Base-by-base conservation (phyloP, 2,797 vertebrate genomes). In the Enteromius argenteus region DNA sequence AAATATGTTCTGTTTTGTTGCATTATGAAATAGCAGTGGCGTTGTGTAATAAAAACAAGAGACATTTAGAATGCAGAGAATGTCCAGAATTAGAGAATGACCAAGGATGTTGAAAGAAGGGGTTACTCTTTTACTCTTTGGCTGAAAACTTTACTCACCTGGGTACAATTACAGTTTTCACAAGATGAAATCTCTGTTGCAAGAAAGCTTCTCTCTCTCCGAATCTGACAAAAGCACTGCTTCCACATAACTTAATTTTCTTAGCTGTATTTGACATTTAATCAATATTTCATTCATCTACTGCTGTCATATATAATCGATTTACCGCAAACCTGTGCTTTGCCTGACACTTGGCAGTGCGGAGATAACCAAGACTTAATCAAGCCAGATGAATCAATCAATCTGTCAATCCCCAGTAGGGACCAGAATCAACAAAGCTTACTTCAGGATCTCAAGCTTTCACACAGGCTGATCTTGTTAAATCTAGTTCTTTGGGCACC, bases 221-320 rank as follows among this genome's bases (percentile, higher is more conserved):
- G 9, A 56, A 37, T 58, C 13, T 15, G 51, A 23, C 23, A 44
- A 49, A 62, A 73, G 30, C 42, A 49, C 23, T 60, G 68, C 8
- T 46, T 62, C 39, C 0, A 10, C 39, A 35, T 72, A 62, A 35
- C 49, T 58, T 75, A 1, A 74, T 37, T 68, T 58, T 68, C 27
- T 60, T 10, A 30, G 79, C 37, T 49, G 30, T 23, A 71, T 74
- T 80, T 37, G 85, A 39, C 66, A 78, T 35, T 79, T 62, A 72
- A 73, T 83, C 76, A 76, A 83, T 66, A 85, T 66, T 75, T 75
- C 21, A 80, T 80, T 85, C 19, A 83, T 82, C 80, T 42, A 62
- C 30, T 53, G 49, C 39, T 64, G 79, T 74, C 66, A 58, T 79
- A 79, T 74, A 83, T 86, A 71, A 77, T 42, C 51, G 23, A 66